These are phyloP conservation scores for Hydrotaea cyrtoneurina DNA, from an alignment of 2,888 invertebrate genomes.

Conservation along the genomic window DNA sequence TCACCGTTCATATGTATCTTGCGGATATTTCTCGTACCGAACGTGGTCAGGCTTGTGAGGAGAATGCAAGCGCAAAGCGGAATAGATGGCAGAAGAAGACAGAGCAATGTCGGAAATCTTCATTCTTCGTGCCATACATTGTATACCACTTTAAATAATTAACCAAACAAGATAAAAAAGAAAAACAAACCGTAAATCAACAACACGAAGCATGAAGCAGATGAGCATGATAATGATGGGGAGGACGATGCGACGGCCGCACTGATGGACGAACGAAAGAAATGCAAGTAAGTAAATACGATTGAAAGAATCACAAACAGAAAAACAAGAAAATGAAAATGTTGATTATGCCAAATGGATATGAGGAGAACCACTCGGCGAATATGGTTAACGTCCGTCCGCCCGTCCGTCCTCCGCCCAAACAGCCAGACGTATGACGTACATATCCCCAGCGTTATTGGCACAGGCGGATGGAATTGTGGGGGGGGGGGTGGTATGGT, in stretches of 20 bases:
- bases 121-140: conserved; percentile 50
- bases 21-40: background rate
- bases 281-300: conserved; percentile 70
- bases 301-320: conserved; percentile 38
- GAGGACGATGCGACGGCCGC: conserved; percentile 18
- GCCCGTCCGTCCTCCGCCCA: too few species aligned
- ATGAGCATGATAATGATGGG: conserved; percentile 43
- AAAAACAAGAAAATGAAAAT: background rate
- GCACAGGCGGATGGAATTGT: too few species aligned
- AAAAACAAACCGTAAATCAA: conserved; percentile 48
- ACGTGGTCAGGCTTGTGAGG: conserved; percentile 5
- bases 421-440: too few species aligned
- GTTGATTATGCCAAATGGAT: conserved; percentile 30
- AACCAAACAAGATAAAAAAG: conserved; percentile 62
- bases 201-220: background rate
- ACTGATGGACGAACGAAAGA: conserved; percentile 63
- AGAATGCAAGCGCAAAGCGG: conserved; percentile 10
- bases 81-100: conserved; percentile 37
- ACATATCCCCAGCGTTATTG: too few species aligned
- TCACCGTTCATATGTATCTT: background rate
- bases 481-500: too few species aligned
- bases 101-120: conserved; percentile 55
- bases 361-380: background rate
- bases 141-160: conserved; percentile 68
- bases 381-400: background rate